Base-by-base conservation (phyloP, 2,113 vertebrate genomes). In the Lophura nycthemera region DNA sequence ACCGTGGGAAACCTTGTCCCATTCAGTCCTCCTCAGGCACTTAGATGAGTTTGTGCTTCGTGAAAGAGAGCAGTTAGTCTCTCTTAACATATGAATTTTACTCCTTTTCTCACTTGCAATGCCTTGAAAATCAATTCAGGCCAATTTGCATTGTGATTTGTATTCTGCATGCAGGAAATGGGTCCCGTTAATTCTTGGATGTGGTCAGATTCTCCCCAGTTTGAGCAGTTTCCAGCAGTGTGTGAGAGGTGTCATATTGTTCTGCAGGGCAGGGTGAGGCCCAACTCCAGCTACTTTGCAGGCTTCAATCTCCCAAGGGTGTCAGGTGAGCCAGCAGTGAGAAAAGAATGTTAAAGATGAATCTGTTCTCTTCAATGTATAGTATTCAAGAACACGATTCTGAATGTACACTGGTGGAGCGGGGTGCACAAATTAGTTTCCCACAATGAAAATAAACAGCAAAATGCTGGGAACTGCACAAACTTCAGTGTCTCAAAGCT, bases 371-470 rank as follows among this genome's bases (percentile, higher is more conserved):
- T 63, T 84, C 40, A 89, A 60, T 34, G 25, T 36, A 16, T 14
- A 74, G 6, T 71, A 40, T 85, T 88, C 70, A 75, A 83, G 34
- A 54, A 85, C 60, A 77, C 38, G 0, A n/a, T 79, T 79, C 47
- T 74, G 69, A 79, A 85, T 88, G 43, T 2, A 2, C 27, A 32
- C 92, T n/a, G 48, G 59, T 83, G 88, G n/a, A 65, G 71, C 75
- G 52, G 76, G 88, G 47, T 66, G 42, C 61, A 48, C 77, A 87
- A 78, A 92, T 91, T 54, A 45, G 61, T 72, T 84, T 86, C 88
- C 64, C 80, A 69, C 83, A 78, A 71, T 73, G 82, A 87, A 96
- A 94, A 97, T 96, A 96, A 95, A 93, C 61, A 93, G 82, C 63
- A 78, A 94, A 92, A 77, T 74, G 30, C 3, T 34, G 84, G 87